Evolutionary conservation across 2,888 invertebrate genomes (phyloP), one percentile per base, ranked within the genome.

Genomic region (Lepidochrysops patricia): DNA sequence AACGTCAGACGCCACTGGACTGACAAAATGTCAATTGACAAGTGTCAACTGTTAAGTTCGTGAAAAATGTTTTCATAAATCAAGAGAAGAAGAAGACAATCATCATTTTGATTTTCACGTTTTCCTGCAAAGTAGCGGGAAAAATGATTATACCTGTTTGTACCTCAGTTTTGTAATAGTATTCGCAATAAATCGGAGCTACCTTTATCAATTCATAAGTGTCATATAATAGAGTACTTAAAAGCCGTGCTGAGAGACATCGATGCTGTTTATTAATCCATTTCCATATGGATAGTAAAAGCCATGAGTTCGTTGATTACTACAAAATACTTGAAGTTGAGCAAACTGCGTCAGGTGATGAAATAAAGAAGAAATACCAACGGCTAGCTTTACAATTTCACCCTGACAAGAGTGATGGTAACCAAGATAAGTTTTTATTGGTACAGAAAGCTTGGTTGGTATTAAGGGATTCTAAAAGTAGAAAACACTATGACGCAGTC

Each of bases 361-460:
- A 93, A 70, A 66, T 94, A 19, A 94, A 92, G 72, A 89, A 80
- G 69, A 91, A 82, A 68, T 94, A 93, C 73, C 92, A 91, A 70
- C 84, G 88, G 48, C 80, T 93, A 29, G 82, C 87, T 4, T 79
- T 92, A 57, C 74, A 80, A 64, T 78, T 85, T 68, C 94, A 94
- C 74, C 94, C 94, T 7, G 94, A 94, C 71, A 94, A 93, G 76
- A 64, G 66, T 12, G 63, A 63, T 35, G 56, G 35, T 52, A 66
- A 71, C 59, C 71, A 84, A 48, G 72, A 76, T 3, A 68, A 65
- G 26, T 89, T 89, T 67, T 66, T 79, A 23, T 65, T 73, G 57
- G 90, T 95, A 64, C 92, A 93, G 71, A 90, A 92, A 72, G 95
- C 95, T n/a, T 95, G 94, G 94, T 90, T 92, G 67, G 86, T 91